These are phyloP conservation scores for Cossypha dichroa DNA, from an alignment of 2,797 vertebrate genomes.

Conservation along the genomic window DNA sequence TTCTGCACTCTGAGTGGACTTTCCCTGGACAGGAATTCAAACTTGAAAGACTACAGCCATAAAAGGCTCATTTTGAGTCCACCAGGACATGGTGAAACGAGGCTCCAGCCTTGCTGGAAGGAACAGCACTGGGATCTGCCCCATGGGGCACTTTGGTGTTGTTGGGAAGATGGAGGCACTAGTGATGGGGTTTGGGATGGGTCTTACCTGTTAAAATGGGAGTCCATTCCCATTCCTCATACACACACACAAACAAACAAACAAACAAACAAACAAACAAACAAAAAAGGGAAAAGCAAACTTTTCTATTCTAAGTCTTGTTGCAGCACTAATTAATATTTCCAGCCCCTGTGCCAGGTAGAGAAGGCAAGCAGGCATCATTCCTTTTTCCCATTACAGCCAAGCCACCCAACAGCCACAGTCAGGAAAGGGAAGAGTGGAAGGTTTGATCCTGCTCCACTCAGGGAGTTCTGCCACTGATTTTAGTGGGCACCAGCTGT, in stretches of 20 bases:
- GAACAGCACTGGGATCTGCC: background rate
- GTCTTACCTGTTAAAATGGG: background rate
- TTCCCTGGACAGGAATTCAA: background rate
- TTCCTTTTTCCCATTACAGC: background rate
- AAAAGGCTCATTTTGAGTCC: background rate
- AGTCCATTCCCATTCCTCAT: background rate
- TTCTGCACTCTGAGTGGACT: accelerated
- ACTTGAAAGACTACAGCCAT: accelerated
- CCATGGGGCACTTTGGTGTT: accelerated
- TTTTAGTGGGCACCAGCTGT: accelerated
- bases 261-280: background rate
- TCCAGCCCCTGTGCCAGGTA: background rate
- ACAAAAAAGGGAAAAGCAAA: background rate
- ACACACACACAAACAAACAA: background rate
- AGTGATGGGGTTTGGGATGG: background rate
- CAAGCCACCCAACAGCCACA: background rate
- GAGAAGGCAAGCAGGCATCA: background rate
- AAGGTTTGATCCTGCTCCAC: background rate
- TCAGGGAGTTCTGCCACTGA: background rate
- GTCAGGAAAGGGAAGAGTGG: background rate
- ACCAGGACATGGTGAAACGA: accelerated
- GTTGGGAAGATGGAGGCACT: background rate
- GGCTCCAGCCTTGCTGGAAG: background rate
- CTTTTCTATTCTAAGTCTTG: background rate
- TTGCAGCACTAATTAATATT: background rate